Base-by-base conservation (phyloP, 2,113 vertebrate genomes). In the Cricetomys ansorgei region DNA sequence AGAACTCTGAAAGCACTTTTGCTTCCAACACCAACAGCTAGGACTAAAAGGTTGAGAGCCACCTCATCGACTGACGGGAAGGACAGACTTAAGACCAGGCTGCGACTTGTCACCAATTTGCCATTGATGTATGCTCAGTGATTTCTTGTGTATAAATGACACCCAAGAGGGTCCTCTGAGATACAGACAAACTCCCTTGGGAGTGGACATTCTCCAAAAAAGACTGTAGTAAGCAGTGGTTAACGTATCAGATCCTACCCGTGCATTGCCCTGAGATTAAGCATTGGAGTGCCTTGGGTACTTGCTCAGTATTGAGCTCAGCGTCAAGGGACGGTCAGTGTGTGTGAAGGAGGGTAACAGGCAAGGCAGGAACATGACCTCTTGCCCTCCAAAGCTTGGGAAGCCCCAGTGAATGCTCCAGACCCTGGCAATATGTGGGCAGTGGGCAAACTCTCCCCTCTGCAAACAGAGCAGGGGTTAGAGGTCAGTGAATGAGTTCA, bases 401-500 rank as follows among this genome's bases (percentile, higher is more conserved):
- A 95, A 96, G 90, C 91, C 73, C 79, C 8, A 2, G 43, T 89
- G 95, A 96, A 94, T 69, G 77, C 87, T 55, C n/a, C 53, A 53
- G 57, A 2, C 73, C 87, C 77, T 72, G 27, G 50, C 53, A 37
- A 89, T 34, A 57, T 40, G 5, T 55, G 91, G 86, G 69, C 55
- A 2, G 4, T 12, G 69, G 23, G 40, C 0, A 3, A 53, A 53
- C 64, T 31, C 91, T 92, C 62, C 72, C 89, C 93, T 97, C 86
- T 59, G 89, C 73, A 34, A 25, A 31, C 83, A 64, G 96, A 64
- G 77, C 16, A 0, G 89, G 53, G 95, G 93, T 92, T 37, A 96
- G 94, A 97, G 97, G 97, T 97, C 95, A 98, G 95, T 96, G 94
- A 94, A 92, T 67, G 87, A 93, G 97, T 43, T 93, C 79, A 72